Evolutionary conservation across 2,888 invertebrate species (phyloP).

Genomic region (Euplagia quadripunctaria): DNA sequence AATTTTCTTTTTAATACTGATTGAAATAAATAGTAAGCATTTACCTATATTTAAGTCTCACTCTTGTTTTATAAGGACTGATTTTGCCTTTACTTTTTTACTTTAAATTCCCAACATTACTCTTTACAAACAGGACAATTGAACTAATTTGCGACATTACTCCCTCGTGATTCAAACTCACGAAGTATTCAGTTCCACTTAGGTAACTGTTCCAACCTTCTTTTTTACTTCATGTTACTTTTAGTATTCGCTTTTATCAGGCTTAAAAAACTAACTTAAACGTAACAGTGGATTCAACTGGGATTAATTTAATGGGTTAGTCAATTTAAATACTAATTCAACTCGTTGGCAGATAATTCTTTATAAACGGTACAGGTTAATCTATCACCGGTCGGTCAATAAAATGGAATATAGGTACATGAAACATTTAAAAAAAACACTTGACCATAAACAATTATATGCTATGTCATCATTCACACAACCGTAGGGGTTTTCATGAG

Average conservation of each 20-base stretch:
- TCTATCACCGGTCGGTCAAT: too few relatives aligned
- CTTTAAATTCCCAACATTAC: background rate
- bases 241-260: background rate
- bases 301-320: background rate
- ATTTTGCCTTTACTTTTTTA: background rate
- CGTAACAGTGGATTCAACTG: background rate
- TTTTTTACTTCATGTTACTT: background rate
- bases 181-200: background rate
- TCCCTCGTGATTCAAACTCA: constrained; percentile 20
- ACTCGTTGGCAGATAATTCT: background rate
- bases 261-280: too few relatives aligned
- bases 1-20: background rate
- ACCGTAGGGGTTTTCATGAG: too few relatives aligned
- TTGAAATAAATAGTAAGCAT: background rate
- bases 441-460: too few relatives aligned
- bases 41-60: background rate
- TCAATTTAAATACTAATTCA: background rate
- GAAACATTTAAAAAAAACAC: too few relatives aligned
- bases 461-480: too few relatives aligned
- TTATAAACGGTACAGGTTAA: too few relatives aligned
- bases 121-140: constrained; percentile 19
- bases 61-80: background rate
- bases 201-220: constrained; percentile 1
- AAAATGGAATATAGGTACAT: too few relatives aligned
- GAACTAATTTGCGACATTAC: constrained; percentile 23